phyloP scores from a whole-genome alignment of 1,140 invertebrate genomes.

The Eurosta solidaginis region DNA sequence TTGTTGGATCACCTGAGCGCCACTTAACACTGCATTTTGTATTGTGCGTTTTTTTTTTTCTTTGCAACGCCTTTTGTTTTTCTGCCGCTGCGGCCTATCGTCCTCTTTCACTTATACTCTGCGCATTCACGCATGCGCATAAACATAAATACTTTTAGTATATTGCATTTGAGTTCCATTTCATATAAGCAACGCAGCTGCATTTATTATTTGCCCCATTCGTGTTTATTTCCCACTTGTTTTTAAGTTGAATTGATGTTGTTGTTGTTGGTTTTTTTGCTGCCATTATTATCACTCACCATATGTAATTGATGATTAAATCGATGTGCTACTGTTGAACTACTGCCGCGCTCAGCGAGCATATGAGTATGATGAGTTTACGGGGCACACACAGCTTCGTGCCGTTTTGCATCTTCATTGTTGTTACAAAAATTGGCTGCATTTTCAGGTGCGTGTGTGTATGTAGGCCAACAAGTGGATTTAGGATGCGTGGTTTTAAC shows the following conservation, averaged over 20 bases:
- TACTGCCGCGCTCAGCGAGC: neutral
- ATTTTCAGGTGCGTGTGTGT: neutral
- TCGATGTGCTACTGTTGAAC: constrained; percentile 26
- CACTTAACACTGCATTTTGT: neutral
- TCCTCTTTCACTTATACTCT: neutral
- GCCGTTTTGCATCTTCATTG: constrained; percentile 22
- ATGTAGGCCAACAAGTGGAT: neutral
- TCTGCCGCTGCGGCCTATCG: neutral
- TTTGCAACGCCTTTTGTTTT: neutral
- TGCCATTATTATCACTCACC: constrained; percentile 28
- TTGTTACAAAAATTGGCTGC: neutral
- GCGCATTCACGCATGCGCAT: constrained; percentile 12
- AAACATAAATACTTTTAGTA: neutral
- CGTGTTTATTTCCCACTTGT: constrained; percentile 17
- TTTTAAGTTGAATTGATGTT: neutral
- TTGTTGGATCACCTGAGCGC: neutral
- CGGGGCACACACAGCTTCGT: constrained; percentile 11
- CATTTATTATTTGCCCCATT: constrained; percentile 1
- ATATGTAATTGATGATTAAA: constrained; percentile 29
- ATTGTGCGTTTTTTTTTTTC: no score
- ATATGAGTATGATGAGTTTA: neutral
- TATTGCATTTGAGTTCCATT: constrained; percentile 18
- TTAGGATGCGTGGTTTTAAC: neutral
- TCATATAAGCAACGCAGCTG: neutral
- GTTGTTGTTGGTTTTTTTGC: constrained; percentile 1